Evolutionary conservation across 37 sponge, comb jelly and placozoan genomes (phyloP), one percentile per base, ranked within the genome.

Genomic region (Crambe crambe): DNA sequence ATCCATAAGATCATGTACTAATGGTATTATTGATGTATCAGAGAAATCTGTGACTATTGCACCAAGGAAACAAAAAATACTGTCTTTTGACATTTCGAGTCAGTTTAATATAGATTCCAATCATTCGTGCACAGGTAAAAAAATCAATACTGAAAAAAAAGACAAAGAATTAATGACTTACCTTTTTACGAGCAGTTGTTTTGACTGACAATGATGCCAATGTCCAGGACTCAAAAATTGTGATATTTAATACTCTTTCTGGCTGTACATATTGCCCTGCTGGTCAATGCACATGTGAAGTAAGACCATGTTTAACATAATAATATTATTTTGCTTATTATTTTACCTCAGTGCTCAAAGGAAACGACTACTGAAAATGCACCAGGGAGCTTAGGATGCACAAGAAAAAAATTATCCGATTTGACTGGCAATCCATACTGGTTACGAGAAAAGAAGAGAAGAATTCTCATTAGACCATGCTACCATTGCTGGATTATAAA

Each of bases 401-500:
- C 60, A 1, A 56, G 42, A 17, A 29, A 73, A 35, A 15, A 42
- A 6, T 6, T 73, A 51, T 56, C 36, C 18, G 56, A 73, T 30
- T 37, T 66, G 42, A 64, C 40, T 27, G 25, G 12, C 51, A 64
- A 65, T 67, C 66, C 71, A 42, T 70, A 42, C 71, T 42, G 71
- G 42, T 37, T 42, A 23, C 8, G n/a, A 42, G 74, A 73, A 20
- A n/a, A 67, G 51, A 84, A 77, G 0, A 61, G 58, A 1, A 56
- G 76, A 20, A 66, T 92, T 4, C 39, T 81, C 3, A 35, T 71
- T 1, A 27, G 80, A 30, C 67, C 81, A 21, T 92, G 93, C 69
- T 74, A 80, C 74, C 74, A 88, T 70, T 92, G 93, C 63, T 92
- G 93, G 93, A 69, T 92, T 58, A 88, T 86, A 9, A 80, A 82